Conservation (phyloP, 1,140 invertebrate species). For the Zaprionus camerounensis region DNA sequence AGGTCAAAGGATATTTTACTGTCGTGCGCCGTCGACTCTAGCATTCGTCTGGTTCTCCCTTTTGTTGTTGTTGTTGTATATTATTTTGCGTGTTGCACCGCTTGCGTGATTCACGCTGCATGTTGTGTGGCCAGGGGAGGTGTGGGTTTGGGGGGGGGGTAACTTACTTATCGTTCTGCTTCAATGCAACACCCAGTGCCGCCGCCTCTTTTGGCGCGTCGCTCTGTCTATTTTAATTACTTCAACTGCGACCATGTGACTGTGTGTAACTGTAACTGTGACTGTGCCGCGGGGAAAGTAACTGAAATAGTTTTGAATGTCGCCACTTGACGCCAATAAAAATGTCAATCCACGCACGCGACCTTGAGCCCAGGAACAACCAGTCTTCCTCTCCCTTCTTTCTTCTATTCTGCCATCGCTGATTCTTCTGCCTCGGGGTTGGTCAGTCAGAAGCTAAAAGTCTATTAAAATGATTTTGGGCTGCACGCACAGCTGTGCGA, state of each 20-base stretch:
- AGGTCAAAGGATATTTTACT: too few relatives aligned
- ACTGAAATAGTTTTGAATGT: slow-evolving; percentile 46
- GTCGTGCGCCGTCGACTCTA: too few relatives aligned
- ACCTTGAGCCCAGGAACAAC: slow-evolving; percentile 22
- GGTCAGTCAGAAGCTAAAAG: slow-evolving; percentile 39
- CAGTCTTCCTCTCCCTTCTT: background rate
- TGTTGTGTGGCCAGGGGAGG: background rate
- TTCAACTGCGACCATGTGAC: slow-evolving; percentile 38
- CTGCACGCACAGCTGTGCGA: slow-evolving; percentile 70
- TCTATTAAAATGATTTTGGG: slow-evolving; percentile 70
- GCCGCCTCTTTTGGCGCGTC: slow-evolving; percentile 59
- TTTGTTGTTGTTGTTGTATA: background rate
- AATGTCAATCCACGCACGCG: slow-evolving; percentile 56
- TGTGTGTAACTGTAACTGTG: slow-evolving; percentile 44
- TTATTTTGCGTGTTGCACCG: slow-evolving; percentile 64
- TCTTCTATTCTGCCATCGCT: background rate
- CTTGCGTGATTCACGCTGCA: slow-evolving; percentile 77
- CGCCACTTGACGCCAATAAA: slow-evolving; percentile 75
- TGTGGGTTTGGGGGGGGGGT: background rate
- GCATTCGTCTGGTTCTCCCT: background rate
- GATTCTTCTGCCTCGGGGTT: slow-evolving; percentile 16
- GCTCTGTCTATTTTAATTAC: slow-evolving; percentile 75
- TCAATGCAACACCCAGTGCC: slow-evolving; percentile 46
- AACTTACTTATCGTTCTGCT: slow-evolving; percentile 35
- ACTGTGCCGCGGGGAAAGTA: background rate